These are phyloP conservation scores for Parotocinclus haroldoi DNA, from an alignment of 2,797 vertebrate genomes.

Conservation along the genomic window DNA sequence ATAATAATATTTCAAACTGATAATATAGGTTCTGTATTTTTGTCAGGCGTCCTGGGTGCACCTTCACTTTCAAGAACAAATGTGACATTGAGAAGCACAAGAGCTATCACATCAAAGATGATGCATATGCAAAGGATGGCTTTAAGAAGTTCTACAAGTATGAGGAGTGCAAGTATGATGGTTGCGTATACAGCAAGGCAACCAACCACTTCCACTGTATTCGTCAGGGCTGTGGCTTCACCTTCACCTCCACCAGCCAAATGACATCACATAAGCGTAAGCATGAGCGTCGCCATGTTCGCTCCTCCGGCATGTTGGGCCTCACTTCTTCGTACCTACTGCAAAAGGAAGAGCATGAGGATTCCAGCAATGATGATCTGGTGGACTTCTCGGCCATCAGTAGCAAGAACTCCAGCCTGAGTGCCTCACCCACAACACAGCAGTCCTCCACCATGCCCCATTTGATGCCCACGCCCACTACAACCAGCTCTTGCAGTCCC, in stretches of 20 bases:
- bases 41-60: conserved; percentile 90
- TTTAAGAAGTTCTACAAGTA: conserved; percentile 99
- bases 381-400: conserved; percentile 96
- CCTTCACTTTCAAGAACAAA: conserved; percentile 99
- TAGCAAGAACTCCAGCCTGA: conserved; percentile 99
- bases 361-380: conserved; percentile 97
- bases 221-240: conserved; percentile 95
- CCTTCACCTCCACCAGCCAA: conserved; percentile 99
- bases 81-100: conserved; percentile 99
- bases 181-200: conserved; percentile 98
- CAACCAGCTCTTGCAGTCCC: conserved; percentile 67
- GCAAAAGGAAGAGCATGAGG: conserved; percentile 92
- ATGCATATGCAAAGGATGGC: conserved; percentile 98
- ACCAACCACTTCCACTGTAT: conserved; percentile 99
- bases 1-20: too few species aligned
- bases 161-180: conserved; percentile 97
- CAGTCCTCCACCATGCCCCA: conserved; percentile 83
- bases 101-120: conserved; percentile 99
- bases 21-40: background rate
- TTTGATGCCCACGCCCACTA: conserved; percentile 73
- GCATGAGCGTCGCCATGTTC: conserved; percentile 93
- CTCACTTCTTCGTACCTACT: conserved; percentile 81
- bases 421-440: conserved; percentile 96
- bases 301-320: conserved; percentile 84
- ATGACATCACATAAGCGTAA: conserved; percentile 99